These are phyloP conservation scores for Pogonocichla stellata DNA, from an alignment of 2,113 vertebrate species.

Conservation along the genomic window DNA sequence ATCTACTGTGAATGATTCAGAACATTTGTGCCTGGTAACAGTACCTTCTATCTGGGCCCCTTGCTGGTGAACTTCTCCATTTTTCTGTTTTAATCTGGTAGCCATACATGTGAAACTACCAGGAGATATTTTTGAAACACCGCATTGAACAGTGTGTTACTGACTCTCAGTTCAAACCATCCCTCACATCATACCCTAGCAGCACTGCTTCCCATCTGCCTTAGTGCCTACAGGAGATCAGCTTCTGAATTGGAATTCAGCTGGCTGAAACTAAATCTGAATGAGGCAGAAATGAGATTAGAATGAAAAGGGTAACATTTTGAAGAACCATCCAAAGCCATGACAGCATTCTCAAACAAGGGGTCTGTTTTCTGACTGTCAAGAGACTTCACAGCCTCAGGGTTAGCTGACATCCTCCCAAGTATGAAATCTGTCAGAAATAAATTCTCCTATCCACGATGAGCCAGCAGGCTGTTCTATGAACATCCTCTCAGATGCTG, in stretches of 20 bases:
- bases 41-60: not conserved
- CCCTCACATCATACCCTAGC: conserved; percentile 18
- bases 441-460: conserved; percentile 30
- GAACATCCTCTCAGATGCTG: conserved; percentile 48
- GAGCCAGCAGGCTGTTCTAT: conserved; percentile 37
- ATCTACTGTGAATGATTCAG: not conserved
- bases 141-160: conserved; percentile 23
- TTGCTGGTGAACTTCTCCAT: conserved; percentile 19
- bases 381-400: not conserved
- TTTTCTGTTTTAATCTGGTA: conserved; percentile 12
- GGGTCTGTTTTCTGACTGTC: not conserved
- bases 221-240: conserved; percentile 38
- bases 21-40: not conserved
- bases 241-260: conserved; percentile 40
- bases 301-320: conserved; percentile 6
- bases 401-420: conserved; percentile 11
- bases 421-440: conserved; percentile 44
- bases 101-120: not conserved
- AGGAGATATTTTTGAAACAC: conserved; percentile 47
- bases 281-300: not conserved
- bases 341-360: not conserved
- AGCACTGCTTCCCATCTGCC: conserved; percentile 49
- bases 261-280: conserved; percentile 34
- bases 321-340: conserved; percentile 4
- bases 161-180: conserved; percentile 24